Evolutionary conservation across 2,113 vertebrate genomes (phyloP), one percentile per base, ranked within the genome.

Genomic region (Stigmatopora nigra): DNA sequence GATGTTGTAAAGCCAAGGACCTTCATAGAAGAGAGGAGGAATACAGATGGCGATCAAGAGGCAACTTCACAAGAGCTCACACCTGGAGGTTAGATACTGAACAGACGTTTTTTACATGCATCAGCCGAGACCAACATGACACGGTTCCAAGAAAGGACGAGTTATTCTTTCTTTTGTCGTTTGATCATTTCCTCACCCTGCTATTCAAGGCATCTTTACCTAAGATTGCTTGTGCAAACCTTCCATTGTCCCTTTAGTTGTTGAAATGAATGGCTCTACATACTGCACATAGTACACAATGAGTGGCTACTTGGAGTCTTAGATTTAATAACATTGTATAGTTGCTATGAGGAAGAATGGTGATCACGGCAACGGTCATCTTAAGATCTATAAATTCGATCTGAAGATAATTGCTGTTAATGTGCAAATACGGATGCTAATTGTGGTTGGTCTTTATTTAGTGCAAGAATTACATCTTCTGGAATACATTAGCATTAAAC

Each of bases 1-100:
- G 67, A 61, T 45, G 63, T 78, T 83, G 80, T 77, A 80, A 62
- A 65, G 67, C 68, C 53, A 35, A 16, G 48, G 75, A 68, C 68
- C 61, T 72, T 79, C 63, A 45, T 31, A 69, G 58, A 44, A 36
- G 67, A 72, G 70, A 67, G 70, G 52, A 74, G 69, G 55, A 5
- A 61, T 46, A 35, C 64, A 60, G 64, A 65, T 4, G 8, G 59
- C 19, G 25, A 76, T 78, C 69, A 76, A 61, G 53, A 36, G 41
- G 61, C 57, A 20, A 72, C 35, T 63, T 69, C 51, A 69, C 46
- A 67, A 58, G 38, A 60, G 61, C 35, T 25, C 48, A 63, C 64
- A 68, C 64, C 64, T 63, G 67, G 65, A 69, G 69, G 51, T 64
- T 51, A 45, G 15, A 36, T n/a, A 65, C 65, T 47, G 25, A 72